Percentiles rank a stretch among this genome's conserved stretches.
Conservation (phyloP, 1,140 invertebrate species). For the Pogonomyrmex barbatus region DNA sequence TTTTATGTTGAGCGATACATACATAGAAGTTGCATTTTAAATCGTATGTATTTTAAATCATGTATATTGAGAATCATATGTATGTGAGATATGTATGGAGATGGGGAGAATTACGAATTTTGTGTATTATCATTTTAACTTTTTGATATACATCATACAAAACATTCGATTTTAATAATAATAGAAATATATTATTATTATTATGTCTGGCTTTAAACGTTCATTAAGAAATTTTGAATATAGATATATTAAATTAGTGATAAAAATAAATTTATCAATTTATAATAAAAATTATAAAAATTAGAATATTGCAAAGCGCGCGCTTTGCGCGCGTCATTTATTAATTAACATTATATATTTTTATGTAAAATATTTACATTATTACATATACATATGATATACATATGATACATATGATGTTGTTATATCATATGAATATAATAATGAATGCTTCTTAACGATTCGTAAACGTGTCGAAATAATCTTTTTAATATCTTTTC, state of each 20-base stretch:
- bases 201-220: neutral
- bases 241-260: neutral
- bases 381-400: too few relatives aligned
- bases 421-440: too few relatives aligned
- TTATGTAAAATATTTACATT: too few relatives aligned
- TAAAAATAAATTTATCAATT: neutral
- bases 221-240: neutral
- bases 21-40: neutral
- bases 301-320: too few relatives aligned
- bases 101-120: neutral
- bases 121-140: neutral
- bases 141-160: neutral
- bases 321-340: too few relatives aligned
- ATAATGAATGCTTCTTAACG: too few relatives aligned
- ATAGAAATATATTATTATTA: neutral
- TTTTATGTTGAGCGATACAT: neutral
- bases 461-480: too few relatives aligned
- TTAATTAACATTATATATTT: too few relatives aligned
- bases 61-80: constrained; percentile 5
- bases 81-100: too few relatives aligned
- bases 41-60: neutral
- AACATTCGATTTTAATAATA: neutral
- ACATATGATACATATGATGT: too few relatives aligned
- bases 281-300: neutral
- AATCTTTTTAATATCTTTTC: too few relatives aligned